Base-by-base conservation (phyloP, 2,797 vertebrate species). In the Ctenopoma kingsleyae region DNA sequence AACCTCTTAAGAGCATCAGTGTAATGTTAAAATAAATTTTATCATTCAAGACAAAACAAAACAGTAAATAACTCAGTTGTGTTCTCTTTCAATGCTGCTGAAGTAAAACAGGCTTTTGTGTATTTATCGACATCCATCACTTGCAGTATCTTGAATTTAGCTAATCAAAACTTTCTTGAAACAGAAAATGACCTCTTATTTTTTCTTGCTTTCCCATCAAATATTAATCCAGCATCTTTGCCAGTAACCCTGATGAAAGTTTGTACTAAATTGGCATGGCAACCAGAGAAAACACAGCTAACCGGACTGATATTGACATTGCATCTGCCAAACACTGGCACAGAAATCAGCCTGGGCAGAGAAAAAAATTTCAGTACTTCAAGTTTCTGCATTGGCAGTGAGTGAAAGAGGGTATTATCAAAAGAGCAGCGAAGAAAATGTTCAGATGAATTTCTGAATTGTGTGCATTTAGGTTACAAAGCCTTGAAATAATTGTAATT, bases 191-290 rank as follows among this genome's bases (percentile, higher is more conserved):
- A 68, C 76, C 67, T 58, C 58, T 60, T 80, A 79, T 57, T 61
- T 52, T 76, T 71, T 22, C 12, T 47, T 56, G 40, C 44, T 54
- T 60, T 27, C 53, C 52, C 35, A 82, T 90, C 48, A 86, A 88
- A 87, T 82, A 87, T 90, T 84, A 83, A 82, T 71, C 36, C 50
- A 12, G 68, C 64, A 22, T 76, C 52, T 35, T 50, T 80, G 85
- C 87, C 84, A 91, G 83, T 85, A 86, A 84, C 71, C 55, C 62
- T 74, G 78, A 83, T 86, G 78, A 88, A 84, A 85, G 79, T 74
- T 62, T 59, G 44, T 63, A 64, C 22, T 49, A 76, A 86, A 87
- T 81, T 82, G 85, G 80, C 85, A 79, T 55, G 60, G 76, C 55
- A 64, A 90, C 74, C 66, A 76, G 71, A 78, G 83, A 69, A 83